Evolutionary conservation across 2,113 vertebrate species (phyloP), one percentile per base, ranked within the genome.

Genomic region (Haemorhous mexicanus): DNA sequence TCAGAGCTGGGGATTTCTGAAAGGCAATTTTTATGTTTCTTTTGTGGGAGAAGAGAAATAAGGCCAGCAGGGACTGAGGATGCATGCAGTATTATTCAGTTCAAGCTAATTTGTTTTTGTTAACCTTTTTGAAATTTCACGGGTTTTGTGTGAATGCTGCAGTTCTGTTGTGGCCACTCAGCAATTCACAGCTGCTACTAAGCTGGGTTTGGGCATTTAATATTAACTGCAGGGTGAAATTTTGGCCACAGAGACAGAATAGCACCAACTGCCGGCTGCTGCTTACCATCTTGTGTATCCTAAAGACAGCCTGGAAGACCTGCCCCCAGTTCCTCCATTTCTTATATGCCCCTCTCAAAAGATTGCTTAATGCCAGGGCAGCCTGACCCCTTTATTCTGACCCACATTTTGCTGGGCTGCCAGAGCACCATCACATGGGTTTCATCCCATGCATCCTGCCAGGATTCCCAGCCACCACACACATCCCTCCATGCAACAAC

Each of bases 1-100:
- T 92, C 59, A 86, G 79, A 77, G 55, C 26, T 86, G 56, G 39
- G 53, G 62, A 89, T 96, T 90, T 86, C 55, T 92, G 83, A 77
- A 94, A 64, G 49, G 84, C 68, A 77, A 23, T 82, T 93, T 84
- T 37, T 80, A 37, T 47, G 39, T 69, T 93, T 83, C 83, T 81
- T 92, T 74, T 70, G 72, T 37, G 61, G 46, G 33, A 89, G 63
- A 74, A 62, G 69, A 82, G 55, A 79, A 90, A 30, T 76, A 64
- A 75, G 75, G 76, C 63, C 63, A 77, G 64, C 43, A 63, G 55
- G 68, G 69, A 39, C 35, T 70, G 75, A 86, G 79, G 27, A 47
- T 8, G 1, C 17, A 23, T 4, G 1, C 76, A 49, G 56, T 47
- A 47, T 86, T 87, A 62, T 75, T 93, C 56, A 28, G 33, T 79